Percentiles rank a stretch among this genome's conserved stretches.
Evolutionary conservation across 2,888 invertebrate species (phyloP).

Genomic region (Eupithecia dodoneata): DNA sequence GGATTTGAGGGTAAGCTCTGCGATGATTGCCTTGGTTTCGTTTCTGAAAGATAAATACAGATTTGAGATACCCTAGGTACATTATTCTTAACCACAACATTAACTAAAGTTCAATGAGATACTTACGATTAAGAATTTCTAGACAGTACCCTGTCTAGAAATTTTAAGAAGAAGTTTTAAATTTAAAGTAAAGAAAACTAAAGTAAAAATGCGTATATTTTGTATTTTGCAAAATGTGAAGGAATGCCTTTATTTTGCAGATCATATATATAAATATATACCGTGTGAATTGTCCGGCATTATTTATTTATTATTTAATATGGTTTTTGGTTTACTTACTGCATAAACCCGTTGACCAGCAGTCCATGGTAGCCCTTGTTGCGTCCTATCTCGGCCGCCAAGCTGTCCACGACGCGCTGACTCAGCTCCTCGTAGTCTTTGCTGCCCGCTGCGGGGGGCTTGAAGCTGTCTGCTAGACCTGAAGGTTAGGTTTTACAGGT

Average conservation of each 20-base stretch:
- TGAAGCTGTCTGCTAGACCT: slow-evolving; percentile 90
- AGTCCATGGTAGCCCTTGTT: slow-evolving; percentile 88
- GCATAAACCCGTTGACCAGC: slow-evolving; percentile 88
- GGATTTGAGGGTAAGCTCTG: slow-evolving; percentile 89
- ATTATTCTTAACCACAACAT: too few species aligned
- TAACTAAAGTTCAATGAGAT: too few species aligned
- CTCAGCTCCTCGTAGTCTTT: slow-evolving; percentile 89
- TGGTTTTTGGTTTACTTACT: slow-evolving; percentile 72
- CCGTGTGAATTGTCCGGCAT: too few species aligned
- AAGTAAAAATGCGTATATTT: too few species aligned
- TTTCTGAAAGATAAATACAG: slow-evolving; percentile 61
- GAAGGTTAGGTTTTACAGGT: not conserved
- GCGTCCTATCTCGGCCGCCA: slow-evolving; percentile 51
- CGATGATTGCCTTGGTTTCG: slow-evolving; percentile 87
- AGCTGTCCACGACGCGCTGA: slow-evolving; percentile 69
- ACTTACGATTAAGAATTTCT: too few species aligned
- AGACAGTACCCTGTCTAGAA: too few species aligned
- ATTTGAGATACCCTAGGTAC: not conserved
- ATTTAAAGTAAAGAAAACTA: too few species aligned
- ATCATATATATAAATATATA: too few species aligned
- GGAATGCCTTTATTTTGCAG: too few species aligned
- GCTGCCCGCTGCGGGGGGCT: slow-evolving; percentile 88
- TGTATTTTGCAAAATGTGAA: too few species aligned
- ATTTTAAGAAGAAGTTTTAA: too few species aligned
- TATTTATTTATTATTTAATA: too few species aligned